These are phyloP conservation scores for Acromyrmex echinatior DNA, from an alignment of 1,140 invertebrate genomes.

Conservation along the genomic window DNA sequence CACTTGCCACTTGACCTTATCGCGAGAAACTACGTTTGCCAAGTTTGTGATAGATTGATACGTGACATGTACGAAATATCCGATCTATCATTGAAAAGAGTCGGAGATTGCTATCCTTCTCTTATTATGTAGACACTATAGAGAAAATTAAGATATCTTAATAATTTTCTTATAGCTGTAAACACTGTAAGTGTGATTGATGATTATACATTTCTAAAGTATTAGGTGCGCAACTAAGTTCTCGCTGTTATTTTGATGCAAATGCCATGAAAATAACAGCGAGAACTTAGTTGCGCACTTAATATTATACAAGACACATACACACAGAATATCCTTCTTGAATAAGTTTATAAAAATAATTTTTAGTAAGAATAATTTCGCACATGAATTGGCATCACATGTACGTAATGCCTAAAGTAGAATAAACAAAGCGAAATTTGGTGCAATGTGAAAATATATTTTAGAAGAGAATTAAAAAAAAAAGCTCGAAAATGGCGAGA, in stretches of 20 bases:
- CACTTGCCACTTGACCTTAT: slow-evolving; percentile 53
- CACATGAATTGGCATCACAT: background rate
- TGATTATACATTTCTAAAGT: background rate
- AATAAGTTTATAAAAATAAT: background rate
- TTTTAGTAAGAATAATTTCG: background rate
- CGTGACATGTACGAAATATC: slow-evolving; percentile 22
- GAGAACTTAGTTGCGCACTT: no score
- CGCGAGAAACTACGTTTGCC: slow-evolving; percentile 48
- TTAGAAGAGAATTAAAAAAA: background rate
- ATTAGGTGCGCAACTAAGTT: no score
- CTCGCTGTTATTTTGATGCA: no score
- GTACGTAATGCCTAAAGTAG: background rate
- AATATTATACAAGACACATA: background rate
- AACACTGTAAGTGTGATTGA: background rate
- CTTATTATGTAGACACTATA: background rate
- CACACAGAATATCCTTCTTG: background rate
- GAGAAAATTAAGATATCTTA: background rate
- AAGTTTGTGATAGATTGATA: slow-evolving; percentile 34
- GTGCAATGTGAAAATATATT: slow-evolving; percentile 6
- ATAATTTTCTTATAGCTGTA: background rate
- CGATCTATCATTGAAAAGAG: background rate
- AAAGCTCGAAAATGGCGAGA: background rate
- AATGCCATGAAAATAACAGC: no score
- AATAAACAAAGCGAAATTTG: background rate
- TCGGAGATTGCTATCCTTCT: background rate